These are phyloP conservation scores for Oenanthe melanoleuca DNA, from an alignment of 2,113 vertebrate genomes.

Conservation along the genomic window DNA sequence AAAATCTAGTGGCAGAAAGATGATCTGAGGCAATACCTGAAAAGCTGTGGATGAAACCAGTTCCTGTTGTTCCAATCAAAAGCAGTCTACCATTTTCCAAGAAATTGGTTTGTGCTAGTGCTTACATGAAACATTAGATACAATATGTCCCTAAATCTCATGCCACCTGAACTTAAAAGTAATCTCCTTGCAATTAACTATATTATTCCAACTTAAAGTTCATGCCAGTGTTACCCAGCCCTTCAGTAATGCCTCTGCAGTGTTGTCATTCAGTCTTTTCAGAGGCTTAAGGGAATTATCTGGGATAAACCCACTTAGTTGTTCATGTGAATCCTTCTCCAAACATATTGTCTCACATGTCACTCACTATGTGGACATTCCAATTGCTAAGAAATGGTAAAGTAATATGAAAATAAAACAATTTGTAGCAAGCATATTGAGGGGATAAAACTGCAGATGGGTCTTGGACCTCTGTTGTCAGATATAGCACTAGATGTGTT, in stretches of 20 bases:
- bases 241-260: background rate
- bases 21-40: background rate
- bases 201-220: background rate
- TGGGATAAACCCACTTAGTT: background rate
- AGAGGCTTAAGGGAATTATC: background rate
- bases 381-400: background rate
- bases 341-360: background rate
- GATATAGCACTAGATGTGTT: background rate
- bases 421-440: background rate
- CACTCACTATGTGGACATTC: background rate
- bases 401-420: background rate
- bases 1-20: background rate
- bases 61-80: background rate
- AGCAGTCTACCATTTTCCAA: background rate
- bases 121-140: background rate
- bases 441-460: background rate
- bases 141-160: background rate
- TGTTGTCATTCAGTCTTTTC: background rate
- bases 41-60: background rate
- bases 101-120: background rate
- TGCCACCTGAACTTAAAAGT: background rate
- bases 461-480: background rate
- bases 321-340: background rate
- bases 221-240: background rate
- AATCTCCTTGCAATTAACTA: background rate